Evolutionary conservation across 2,113 vertebrate genomes (phyloP).

Genomic region (Perca flavescens): DNA sequence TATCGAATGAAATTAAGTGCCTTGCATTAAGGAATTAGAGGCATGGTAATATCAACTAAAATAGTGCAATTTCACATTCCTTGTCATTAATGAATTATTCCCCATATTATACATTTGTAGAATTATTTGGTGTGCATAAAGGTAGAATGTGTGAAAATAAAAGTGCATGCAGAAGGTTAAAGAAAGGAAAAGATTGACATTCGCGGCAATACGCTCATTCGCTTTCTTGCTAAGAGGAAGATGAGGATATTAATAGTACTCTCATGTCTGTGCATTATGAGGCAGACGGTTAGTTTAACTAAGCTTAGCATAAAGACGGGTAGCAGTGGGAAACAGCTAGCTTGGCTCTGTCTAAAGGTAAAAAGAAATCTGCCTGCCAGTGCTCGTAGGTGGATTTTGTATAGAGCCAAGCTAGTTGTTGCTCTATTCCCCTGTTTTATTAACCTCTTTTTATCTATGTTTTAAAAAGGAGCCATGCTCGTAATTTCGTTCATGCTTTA

Average conservation of each 20-base stretch:
- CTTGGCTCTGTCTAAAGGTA: neutral
- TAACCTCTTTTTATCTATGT: no score
- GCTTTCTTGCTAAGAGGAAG: neutral
- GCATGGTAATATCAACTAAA: conserved; percentile 66
- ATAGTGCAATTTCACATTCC: conserved; percentile 83
- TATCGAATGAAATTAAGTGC: conserved; percentile 43
- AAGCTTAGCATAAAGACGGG: conserved; percentile 13
- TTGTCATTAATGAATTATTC: conserved; percentile 67
- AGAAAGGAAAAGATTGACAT: neutral
- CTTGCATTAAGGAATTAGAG: conserved; percentile 63
- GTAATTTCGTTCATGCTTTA: no score
- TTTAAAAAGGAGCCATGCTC: no score
- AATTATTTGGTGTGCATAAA: conserved; percentile 68
- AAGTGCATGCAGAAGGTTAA: conserved; percentile 66
- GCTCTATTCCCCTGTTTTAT: no score
- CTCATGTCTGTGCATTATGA: no score
- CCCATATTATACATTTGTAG: conserved; percentile 55
- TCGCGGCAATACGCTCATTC: neutral
- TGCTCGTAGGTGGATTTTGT: neutral
- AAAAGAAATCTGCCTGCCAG: neutral
- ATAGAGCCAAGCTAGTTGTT: neutral
- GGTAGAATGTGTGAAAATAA: conserved; percentile 56
- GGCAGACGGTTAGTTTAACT: neutral
- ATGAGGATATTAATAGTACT: neutral
- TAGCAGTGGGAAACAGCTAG: neutral